Conservation (phyloP, 2,797 vertebrate species). For the Scarus forsteni region DNA sequence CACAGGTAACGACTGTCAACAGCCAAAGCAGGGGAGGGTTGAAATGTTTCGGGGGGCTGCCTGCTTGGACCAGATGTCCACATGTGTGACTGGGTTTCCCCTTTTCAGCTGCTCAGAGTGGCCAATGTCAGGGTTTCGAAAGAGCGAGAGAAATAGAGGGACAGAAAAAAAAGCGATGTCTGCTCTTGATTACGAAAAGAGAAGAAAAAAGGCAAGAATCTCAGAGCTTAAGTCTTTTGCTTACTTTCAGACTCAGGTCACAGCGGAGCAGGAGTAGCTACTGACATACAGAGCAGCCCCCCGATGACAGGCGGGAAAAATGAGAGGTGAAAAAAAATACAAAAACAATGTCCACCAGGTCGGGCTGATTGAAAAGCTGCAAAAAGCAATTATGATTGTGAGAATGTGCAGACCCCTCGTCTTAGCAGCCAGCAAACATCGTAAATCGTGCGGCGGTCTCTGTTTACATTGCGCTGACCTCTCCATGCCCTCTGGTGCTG, state of each 20-base stretch:
- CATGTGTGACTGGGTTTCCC: constrained; percentile 69
- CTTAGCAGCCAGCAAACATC: constrained; percentile 80
- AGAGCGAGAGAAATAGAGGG: constrained; percentile 14
- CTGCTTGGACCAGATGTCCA: constrained; percentile 74
- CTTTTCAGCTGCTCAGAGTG: constrained; percentile 44
- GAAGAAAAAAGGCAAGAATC: constrained; percentile 21
- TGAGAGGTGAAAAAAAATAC: constrained; percentile 57
- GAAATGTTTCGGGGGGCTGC: constrained; percentile 39
- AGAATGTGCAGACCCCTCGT: constrained; percentile 83
- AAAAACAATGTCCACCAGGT: constrained; percentile 66
- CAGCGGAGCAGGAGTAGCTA: constrained; percentile 39
- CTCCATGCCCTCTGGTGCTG: constrained; percentile 66
- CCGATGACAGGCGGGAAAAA: constrained; percentile 44
- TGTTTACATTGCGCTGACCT: constrained; percentile 82
- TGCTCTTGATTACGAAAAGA: constrained; percentile 56
- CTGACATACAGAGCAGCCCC: constrained; percentile 37
- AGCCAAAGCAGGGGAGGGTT: constrained; percentile 45
- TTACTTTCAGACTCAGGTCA: constrained; percentile 45
- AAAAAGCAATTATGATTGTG: constrained; percentile 86
- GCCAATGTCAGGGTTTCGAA: constrained; percentile 40
- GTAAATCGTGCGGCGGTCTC: constrained; percentile 78
- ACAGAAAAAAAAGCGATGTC: constrained; percentile 31
- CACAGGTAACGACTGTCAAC: constrained; percentile 87
- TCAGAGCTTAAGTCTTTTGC: constrained; percentile 29
- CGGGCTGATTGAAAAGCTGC: constrained; percentile 85